Evolutionary conservation across 2,888 invertebrate species (phyloP).

Genomic region (Dorcus parallelipipedus): DNA sequence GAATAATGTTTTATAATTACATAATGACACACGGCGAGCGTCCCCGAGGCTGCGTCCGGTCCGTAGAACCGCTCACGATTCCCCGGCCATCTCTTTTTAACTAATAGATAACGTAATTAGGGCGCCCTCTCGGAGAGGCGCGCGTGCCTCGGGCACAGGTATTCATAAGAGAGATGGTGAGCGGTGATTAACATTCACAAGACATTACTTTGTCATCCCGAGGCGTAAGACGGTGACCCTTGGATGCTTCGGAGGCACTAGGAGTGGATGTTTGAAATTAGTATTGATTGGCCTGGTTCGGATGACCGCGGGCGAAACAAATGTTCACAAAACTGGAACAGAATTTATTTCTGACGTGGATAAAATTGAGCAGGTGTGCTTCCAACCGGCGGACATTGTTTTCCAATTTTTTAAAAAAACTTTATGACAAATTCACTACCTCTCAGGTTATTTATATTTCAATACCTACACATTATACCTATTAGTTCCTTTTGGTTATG

Average conservation of each 20-base stretch:
- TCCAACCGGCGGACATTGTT: neutral
- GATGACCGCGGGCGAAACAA: neutral
- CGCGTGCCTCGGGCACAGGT: conserved; percentile 12
- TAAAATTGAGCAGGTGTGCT: neutral
- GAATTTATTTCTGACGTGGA: neutral
- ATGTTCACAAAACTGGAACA: neutral
- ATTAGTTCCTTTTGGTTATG: no score
- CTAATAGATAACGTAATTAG: conserved; percentile 10
- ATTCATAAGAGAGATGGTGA: conserved; percentile 24
- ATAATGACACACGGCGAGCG: conserved; percentile 39
- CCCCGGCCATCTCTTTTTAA: conserved; percentile 8
- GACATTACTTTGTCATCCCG: conserved; percentile 23
- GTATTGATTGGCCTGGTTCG: conserved; percentile 19
- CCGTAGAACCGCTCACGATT: neutral
- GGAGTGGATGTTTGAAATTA: conserved; percentile 18
- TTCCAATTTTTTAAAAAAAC: no score
- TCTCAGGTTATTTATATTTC: no score
- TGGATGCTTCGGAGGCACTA: conserved; percentile 19
- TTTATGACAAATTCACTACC: no score
- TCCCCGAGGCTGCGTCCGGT: conserved; percentile 22
- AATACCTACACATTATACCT: no score
- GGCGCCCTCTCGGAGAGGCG: neutral
- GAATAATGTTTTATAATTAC: conserved; percentile 42
- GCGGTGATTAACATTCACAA: conserved; percentile 22
- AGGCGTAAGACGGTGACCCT: conserved; percentile 23